Conservation (phyloP, 2,113 vertebrate genomes). For the Sturnira hondurensis region DNA sequence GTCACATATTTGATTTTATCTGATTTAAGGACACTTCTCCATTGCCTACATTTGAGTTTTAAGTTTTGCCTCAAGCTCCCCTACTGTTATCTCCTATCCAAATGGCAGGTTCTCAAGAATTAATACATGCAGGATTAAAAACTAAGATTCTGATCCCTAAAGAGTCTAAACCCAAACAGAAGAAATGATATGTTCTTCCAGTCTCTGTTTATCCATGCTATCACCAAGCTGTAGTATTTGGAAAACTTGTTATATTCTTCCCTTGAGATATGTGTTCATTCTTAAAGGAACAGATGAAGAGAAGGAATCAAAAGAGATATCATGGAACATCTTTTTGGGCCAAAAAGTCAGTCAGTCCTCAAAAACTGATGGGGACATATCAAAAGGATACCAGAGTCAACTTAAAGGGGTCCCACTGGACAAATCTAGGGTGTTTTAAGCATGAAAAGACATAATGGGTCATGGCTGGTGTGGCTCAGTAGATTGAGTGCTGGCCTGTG, state of each 20-base stretch:
- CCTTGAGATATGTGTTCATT: neutral
- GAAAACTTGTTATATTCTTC: neutral
- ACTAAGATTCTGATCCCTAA: slow-evolving; percentile 26
- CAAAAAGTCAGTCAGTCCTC: neutral
- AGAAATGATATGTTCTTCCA: slow-evolving; percentile 12
- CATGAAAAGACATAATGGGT: neutral
- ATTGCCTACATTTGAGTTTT: neutral
- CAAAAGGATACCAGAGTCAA: slow-evolving; percentile 6
- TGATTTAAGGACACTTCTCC: slow-evolving; percentile 33
- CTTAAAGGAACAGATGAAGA: slow-evolving; percentile 29
- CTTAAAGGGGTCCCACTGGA: neutral
- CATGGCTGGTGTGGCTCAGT: no score
- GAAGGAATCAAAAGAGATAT: neutral
- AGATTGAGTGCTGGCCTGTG: no score
- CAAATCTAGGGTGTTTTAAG: neutral
- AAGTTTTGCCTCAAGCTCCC: slow-evolving; percentile 15
- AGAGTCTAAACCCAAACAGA: neutral
- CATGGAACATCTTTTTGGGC: neutral
- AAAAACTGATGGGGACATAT: neutral
- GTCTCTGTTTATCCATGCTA: slow-evolving; percentile 9
- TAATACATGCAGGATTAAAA: slow-evolving; percentile 27
- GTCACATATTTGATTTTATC: slow-evolving; percentile 26
- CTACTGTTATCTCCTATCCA: neutral
- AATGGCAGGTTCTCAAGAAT: neutral
- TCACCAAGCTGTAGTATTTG: neutral